Evolutionary conservation across 2,797 vertebrate genomes (phyloP).

Genomic region (Catamblyrhynchus diadema): DNA sequence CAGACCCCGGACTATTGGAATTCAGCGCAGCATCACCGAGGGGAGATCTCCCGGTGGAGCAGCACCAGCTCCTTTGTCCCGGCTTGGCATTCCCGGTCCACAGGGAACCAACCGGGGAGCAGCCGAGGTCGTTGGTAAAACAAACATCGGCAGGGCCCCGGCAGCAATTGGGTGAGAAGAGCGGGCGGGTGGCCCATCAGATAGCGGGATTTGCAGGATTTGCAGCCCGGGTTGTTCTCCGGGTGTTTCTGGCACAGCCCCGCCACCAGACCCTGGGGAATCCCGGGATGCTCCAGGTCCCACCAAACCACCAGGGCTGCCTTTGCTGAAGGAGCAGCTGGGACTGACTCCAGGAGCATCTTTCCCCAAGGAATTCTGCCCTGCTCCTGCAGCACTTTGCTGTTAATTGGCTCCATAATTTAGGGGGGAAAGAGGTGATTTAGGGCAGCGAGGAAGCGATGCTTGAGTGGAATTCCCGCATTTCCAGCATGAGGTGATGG

Average conservation of each 20-base stretch:
- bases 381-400: neutral
- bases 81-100: neutral
- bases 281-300: neutral
- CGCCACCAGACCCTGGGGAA: neutral
- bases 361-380: fast-evolving
- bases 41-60: fast-evolving
- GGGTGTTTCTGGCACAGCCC: neutral
- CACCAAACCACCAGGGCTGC: fast-evolving
- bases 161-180: conserved; percentile 40
- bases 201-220: conserved; percentile 9
- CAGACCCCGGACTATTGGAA: fast-evolving
- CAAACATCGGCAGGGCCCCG: neutral
- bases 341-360: fast-evolving
- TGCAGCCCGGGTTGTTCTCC: neutral
- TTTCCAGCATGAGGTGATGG: fast-evolving
- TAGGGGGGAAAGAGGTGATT: neutral
- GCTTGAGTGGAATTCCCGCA: neutral
- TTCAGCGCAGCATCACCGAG: neutral
- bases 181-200: conserved; percentile 40
- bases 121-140: neutral
- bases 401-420: fast-evolving
- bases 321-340: neutral
- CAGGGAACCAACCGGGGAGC: neutral
- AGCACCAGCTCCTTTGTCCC: neutral
- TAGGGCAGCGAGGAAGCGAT: fast-evolving